Conservation (phyloP, 2,797 vertebrate species). For the Okamejei kenojei region DNA sequence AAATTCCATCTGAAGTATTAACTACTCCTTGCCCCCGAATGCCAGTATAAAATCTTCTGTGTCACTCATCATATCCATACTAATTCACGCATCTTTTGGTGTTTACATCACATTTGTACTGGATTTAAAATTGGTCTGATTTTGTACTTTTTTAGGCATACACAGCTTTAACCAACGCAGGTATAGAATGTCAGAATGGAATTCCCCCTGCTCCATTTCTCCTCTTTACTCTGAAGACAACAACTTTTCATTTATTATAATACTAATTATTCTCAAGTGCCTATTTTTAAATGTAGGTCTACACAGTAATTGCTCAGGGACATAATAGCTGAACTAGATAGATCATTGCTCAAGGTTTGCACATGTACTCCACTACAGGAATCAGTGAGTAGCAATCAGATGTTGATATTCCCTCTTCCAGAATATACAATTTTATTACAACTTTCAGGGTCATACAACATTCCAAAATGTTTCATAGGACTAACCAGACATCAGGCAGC, state of each 20-base stretch:
- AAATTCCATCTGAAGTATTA: constrained; percentile 16
- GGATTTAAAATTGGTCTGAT: background rate
- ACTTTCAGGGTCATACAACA: background rate
- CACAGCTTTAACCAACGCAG: background rate
- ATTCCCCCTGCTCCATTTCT: background rate
- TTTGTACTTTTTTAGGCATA: background rate
- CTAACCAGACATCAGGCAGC: background rate
- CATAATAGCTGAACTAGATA: background rate
- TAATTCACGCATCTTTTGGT: background rate
- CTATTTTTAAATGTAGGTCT: background rate
- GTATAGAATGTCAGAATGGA: background rate
- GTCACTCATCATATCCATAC: background rate
- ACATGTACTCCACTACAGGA: background rate
- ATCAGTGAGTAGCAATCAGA: too few relatives aligned
- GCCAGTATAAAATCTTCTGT: background rate
- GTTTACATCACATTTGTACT: background rate
- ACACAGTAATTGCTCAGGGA: background rate
- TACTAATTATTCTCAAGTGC: background rate
- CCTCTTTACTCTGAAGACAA: background rate
- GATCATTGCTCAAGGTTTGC: background rate
- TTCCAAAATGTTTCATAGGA: background rate
- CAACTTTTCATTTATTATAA: background rate
- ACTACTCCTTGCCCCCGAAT: background rate
- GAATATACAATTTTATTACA: background rate
- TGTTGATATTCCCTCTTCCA: background rate